Evolutionary conservation across 1,140 invertebrate genomes (phyloP), one percentile per base, ranked within the genome.

Genomic region (Ganaspis sp.): DNA sequence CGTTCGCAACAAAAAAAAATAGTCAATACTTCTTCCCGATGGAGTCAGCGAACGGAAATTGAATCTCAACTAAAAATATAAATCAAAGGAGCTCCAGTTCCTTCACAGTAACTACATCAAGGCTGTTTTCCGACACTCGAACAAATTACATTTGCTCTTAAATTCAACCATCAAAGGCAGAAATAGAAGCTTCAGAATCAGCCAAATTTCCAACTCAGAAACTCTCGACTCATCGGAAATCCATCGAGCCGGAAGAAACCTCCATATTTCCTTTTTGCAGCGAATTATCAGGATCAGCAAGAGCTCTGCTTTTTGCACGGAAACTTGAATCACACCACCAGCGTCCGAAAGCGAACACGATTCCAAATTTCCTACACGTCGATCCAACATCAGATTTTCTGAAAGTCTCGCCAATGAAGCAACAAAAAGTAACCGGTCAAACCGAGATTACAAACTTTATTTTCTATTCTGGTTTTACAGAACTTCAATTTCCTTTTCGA

Each of bases 271-370:
- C n/a, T 64, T 17, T 34, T 26, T 64, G 58, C 58, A 64, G 23
- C 23, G 15, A 64, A 15, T 29, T 29, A 64, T 29, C 58, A 64
- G 19, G 8, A 9, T 6, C 19, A 21, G n/a, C 1, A 5, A 58
- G 4, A 58, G 12, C 23, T 54, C 21, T 23, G 17, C 6, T 54
- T 54, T 54, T 54, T 23, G 19, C 53, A 21, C 45, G 5, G 29
- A 64, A 64, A 64, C 21, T 58, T 58, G 54, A 64, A 29, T 64
- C 23, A 64, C 26, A 26, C 15, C 23, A 34, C 26, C 58, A 64
- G 58, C 23, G 23, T 64, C 58, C 58, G 58, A 64, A 64, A 34
- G 58, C 23, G 58, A 64, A 64, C 58, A 64, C 58, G 58, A 64
- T 64, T 64, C 23, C 23, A 64, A 64, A 64, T 64, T 64, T 64